Base-by-base conservation (phyloP, 2,797 vertebrate species). In the Novumbra hubbsi region DNA sequence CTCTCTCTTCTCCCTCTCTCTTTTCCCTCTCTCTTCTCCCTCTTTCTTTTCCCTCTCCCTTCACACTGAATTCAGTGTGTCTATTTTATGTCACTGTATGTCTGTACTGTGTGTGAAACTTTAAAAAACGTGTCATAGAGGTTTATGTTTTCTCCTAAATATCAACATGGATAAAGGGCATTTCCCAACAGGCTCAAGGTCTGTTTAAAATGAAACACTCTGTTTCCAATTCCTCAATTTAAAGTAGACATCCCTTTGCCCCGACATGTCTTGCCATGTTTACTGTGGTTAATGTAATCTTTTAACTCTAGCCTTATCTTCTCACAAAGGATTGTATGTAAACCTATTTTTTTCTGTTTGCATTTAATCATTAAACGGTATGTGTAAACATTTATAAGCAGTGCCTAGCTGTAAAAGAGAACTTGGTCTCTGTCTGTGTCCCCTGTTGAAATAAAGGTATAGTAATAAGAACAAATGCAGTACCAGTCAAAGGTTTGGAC, bases 61-160 rank as follows among this genome's bases (percentile, higher is more conserved):
- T 12, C 41, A 12, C 41, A 45, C 9, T 14, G 9, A 45, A 14
- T 45, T 45, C 14, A 12, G 41, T 45, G 41, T 57, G 55, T n/a
- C 55, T 57, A 9, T 57, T 57, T 57, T 57, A 24, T 24, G 9
- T n/a, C 8, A 21, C 24, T 57, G 52, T 57, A 6, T 57, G 52
- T 57, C 24, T 21, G 21, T 21, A 75, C 85, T 83, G 82, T 85
- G 84, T 88, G 85, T 83, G 77, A 57, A 24, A 57, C 16, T 57
- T 57, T 21, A 41, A 41, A 38, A 41, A 45, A 45, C 21, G n/a
- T 57, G 19, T 57, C 19, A 9, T n/a, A 24, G 5, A 57, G 55
- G 2, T 9, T 24, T 21, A 11, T 45, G 41, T 30, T 55, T 80
- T 73, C 86, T 81, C 79, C 84, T 38, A 32, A 74, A 4, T 27